Base-by-base conservation (phyloP, 2,113 vertebrate genomes). In the Eleginops maclovinus region DNA sequence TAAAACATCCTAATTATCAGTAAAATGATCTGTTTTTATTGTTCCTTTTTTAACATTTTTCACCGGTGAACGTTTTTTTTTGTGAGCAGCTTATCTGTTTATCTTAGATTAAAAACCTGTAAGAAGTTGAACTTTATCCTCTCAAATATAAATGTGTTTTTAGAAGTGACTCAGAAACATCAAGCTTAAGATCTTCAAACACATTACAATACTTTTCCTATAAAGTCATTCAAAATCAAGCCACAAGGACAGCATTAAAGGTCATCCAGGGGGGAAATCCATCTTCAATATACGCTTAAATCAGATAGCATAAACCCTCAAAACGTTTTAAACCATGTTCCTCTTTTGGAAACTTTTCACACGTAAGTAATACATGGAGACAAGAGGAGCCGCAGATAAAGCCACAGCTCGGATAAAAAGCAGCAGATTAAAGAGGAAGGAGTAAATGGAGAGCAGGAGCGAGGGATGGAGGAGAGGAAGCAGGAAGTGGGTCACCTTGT, bases 401-500 rank as follows among this genome's bases (percentile, higher is more conserved):
- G 51, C 53, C 36, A 43, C 40, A 13, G 43, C 2, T 10, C 0
- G 56, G 54, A 54, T 36, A 17, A 51, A 63, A 66, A 64, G 13
- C 21, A 51, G 16, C 11, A 76, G 44, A 72, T 41, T 41, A 68
- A 74, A 77, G 40, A 70, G 31, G 43, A 55, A 74, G 40, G 5
- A 71, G 70, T 11, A 28, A 41, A 56, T 7, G 56, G 50, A 77
- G 65, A 9, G 62, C 40, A 0, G n/a, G 82, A 83, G 77, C 0
- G 54, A 66, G 49, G 19, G 47, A n/a, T 2, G 15, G 54, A 56
- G 55, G 44, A 43, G n/a, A 59, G 24, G 53, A 58, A 81, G 51
- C 22, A 69, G 82, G 64, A 90, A 88, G 78, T 91, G 87, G 92
- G 92, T 91, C 92, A 89, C 88, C 89, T 90, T 87, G 90, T 89